A percentile compares a stretch with the other conserved stretches of the same genome.
These are phyloP conservation scores for Agapostemon virescens DNA, from an alignment of 2,888 invertebrate genomes.

Conservation along the genomic window DNA sequence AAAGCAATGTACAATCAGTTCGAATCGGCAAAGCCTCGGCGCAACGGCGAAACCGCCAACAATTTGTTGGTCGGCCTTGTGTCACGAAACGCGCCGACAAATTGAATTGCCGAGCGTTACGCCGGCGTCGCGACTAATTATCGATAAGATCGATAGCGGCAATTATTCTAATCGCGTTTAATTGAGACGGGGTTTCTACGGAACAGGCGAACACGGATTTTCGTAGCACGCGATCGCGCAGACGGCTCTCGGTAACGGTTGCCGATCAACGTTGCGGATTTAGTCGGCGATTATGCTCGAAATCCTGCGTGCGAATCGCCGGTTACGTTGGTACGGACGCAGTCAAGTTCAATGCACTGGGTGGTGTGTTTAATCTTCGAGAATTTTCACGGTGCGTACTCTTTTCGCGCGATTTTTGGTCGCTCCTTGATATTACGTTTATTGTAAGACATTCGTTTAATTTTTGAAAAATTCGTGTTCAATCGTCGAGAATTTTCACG, in stretches of 20 bases:
- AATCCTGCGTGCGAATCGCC: neutral
- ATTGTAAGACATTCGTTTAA: too few species aligned
- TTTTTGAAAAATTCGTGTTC: too few species aligned
- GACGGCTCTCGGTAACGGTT: constrained; percentile 6
- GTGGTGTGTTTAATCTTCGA: neutral
- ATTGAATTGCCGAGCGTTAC: constrained; percentile 14
- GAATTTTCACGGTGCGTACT: neutral
- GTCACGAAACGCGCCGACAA: constrained; percentile 12
- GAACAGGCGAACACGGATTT: constrained; percentile 18
- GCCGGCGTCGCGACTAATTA: constrained; percentile 40
- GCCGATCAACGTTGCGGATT: constrained; percentile 2
- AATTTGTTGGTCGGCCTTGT: constrained; percentile 15
- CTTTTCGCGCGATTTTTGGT: too few species aligned
- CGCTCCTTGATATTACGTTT: too few species aligned
- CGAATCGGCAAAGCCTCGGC: constrained; percentile 1
- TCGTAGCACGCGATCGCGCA: constrained; percentile 4
- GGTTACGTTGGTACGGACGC: neutral
- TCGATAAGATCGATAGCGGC: constrained; percentile 40
- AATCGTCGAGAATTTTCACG: too few species aligned
- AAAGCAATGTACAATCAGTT: constrained; percentile 9
- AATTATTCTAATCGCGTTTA: constrained; percentile 37
- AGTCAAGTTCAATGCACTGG: neutral
- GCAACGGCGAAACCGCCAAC: neutral
- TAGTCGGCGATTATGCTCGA: constrained; percentile 13
- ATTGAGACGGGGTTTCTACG: constrained; percentile 16